Evolutionary conservation across 2,113 vertebrate genomes (phyloP).

Genomic region (Pterophyllum scalare): DNA sequence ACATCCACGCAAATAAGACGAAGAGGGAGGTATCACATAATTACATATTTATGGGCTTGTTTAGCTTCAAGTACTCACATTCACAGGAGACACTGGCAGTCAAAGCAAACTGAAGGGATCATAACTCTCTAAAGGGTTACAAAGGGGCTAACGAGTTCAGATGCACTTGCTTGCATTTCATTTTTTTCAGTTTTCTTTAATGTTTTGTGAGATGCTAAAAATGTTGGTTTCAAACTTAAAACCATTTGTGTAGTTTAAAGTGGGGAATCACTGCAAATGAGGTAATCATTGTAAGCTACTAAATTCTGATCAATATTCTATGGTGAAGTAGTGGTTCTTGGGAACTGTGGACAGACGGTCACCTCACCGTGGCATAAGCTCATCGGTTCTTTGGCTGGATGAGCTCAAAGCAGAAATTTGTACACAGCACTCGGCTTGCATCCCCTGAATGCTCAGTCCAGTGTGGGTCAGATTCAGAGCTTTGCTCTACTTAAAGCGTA

Average conservation of each 20-base stretch:
- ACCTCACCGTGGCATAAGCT: background rate
- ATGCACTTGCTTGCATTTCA: background rate
- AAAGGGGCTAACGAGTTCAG: background rate
- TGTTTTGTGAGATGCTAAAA: background rate
- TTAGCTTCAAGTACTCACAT: background rate
- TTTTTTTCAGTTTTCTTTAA: background rate
- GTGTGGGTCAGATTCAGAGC: background rate
- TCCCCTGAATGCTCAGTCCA: background rate
- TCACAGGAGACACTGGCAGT: background rate
- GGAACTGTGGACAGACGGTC: background rate
- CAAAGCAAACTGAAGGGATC: background rate
- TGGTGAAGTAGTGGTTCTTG: background rate
- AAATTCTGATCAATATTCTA: background rate
- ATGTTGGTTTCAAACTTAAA: background rate
- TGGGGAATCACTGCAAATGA: background rate
- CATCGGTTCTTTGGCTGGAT: background rate
- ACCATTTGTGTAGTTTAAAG: background rate
- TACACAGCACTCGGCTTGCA: background rate
- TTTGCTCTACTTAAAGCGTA: background rate
- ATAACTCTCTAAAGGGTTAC: background rate
- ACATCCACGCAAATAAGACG: conserved; percentile 19
- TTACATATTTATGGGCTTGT: background rate
- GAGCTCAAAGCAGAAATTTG: background rate
- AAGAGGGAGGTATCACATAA: background rate
- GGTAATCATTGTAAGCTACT: background rate